A percentile compares a stretch with the other conserved stretches of the same genome.
These are phyloP conservation scores for Rosalia funebris DNA, from an alignment of 2,888 invertebrate species.

Conservation along the genomic window DNA sequence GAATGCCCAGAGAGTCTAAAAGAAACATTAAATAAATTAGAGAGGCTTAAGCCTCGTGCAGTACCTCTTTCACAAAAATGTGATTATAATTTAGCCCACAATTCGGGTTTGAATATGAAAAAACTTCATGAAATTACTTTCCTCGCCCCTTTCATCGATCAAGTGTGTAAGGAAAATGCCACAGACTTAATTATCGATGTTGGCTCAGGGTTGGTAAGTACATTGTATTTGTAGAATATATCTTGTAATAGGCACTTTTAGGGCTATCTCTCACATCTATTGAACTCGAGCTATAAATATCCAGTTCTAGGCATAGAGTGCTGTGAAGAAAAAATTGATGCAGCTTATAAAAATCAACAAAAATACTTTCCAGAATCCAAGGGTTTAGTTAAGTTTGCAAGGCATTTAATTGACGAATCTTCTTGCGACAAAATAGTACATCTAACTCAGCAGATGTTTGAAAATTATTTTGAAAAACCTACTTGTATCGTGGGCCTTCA, in stretches of 20 bases:
- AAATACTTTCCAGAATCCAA: constrained; percentile 67
- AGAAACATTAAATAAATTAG: constrained; percentile 59
- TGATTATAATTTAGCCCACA: constrained; percentile 51
- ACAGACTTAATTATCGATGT: constrained; percentile 74
- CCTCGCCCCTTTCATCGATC: constrained; percentile 69
- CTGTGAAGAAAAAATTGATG: constrained; percentile 67
- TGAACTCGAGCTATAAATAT: constrained; percentile 69
- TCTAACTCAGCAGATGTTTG: constrained; percentile 39
- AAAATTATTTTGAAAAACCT: constrained; percentile 32
- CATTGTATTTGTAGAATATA: neutral
- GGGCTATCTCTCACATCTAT: constrained; percentile 79
- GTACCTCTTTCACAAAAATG: neutral
- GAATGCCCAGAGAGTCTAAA: constrained; percentile 62
- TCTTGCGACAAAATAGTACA: constrained; percentile 63
- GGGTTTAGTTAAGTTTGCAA: constrained; percentile 68
- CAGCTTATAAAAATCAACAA: constrained; percentile 69
- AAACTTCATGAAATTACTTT: constrained; percentile 78
- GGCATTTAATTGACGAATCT: constrained; percentile 67
- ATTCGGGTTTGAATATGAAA: constrained; percentile 67
- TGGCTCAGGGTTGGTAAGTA: constrained; percentile 77
- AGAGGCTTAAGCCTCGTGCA: constrained; percentile 54
- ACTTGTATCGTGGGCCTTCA: constrained; percentile 74
- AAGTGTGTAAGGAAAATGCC: constrained; percentile 63
- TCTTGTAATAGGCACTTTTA: constrained; percentile 57
- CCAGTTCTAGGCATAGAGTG: constrained; percentile 77